Conservation (phyloP, 1,140 invertebrate species). For the Bombus confusus region DNA sequence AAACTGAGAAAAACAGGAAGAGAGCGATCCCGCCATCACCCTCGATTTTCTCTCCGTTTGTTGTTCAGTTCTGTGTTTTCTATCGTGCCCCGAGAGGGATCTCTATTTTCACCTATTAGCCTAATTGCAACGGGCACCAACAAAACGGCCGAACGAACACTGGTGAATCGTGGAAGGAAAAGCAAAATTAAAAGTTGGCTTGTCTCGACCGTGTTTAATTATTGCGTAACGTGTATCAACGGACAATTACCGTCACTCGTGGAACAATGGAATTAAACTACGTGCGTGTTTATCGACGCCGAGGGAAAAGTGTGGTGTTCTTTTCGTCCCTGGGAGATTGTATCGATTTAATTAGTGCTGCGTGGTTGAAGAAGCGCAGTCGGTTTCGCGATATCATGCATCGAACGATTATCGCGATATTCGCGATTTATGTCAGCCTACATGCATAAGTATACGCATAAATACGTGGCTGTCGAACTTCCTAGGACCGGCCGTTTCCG, state of each 20-base stretch:
- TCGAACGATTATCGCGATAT: neutral
- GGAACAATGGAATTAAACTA: no score
- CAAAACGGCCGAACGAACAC: neutral
- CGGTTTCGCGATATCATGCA: neutral
- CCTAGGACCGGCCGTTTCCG: neutral
- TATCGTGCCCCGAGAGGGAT: neutral
- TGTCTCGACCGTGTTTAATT: neutral
- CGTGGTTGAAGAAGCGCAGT: neutral
- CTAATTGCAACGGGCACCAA: slow-evolving; percentile 4
- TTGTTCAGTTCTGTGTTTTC: neutral
- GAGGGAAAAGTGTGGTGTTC: neutral
- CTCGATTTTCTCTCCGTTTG: neutral
- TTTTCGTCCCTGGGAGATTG: neutral
- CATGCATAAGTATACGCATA: no score
- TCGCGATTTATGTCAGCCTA: no score
- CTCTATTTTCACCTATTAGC: slow-evolving; percentile 32
- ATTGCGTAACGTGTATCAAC: slow-evolving; percentile 1
- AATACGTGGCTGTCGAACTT: no score
- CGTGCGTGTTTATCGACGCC: neutral
- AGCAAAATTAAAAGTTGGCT: neutral
- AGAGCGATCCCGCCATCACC: neutral
- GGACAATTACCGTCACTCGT: neutral
- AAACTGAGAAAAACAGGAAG: neutral
- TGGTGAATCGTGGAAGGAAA: no score
- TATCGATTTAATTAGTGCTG: slow-evolving; percentile 13